Evolutionary conservation across 2,113 vertebrate genomes (phyloP).

Genomic region (Aegithalos caudatus): DNA sequence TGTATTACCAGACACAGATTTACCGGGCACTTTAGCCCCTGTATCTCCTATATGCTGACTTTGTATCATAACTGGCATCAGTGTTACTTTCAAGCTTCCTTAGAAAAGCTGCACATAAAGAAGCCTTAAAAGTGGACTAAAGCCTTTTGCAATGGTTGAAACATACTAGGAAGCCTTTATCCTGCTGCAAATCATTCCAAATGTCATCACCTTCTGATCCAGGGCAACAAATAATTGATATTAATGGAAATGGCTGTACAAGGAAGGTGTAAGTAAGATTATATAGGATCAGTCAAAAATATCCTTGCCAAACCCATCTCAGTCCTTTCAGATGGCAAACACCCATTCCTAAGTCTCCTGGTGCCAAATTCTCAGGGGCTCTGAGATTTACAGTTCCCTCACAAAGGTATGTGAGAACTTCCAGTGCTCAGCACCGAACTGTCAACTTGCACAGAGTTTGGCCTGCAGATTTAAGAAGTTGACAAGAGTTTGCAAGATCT

Average conservation of each 20-base stretch:
- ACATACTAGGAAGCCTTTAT: neutral
- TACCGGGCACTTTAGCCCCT: neutral
- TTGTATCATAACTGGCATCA: neutral
- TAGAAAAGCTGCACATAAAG: neutral
- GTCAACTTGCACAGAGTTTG: neutral
- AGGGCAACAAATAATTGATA: constrained; percentile 23
- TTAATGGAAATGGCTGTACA: neutral
- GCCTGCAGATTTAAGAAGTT: neutral
- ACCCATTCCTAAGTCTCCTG: neutral
- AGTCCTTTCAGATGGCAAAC: neutral
- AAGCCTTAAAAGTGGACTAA: neutral
- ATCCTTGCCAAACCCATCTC: neutral
- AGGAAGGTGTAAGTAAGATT: neutral
- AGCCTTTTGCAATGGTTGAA: neutral
- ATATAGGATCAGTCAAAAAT: neutral
- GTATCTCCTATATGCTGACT: neutral
- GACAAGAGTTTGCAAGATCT: neutral
- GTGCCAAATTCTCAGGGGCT: neutral
- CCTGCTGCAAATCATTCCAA: neutral
- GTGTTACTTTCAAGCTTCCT: neutral
- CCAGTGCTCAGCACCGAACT: neutral
- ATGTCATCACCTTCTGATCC: constrained; percentile 3
- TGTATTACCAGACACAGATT: neutral
- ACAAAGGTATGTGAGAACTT: neutral
- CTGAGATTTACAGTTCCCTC: neutral